Evolutionary conservation across 2,797 vertebrate species (phyloP).

Genomic region (Enteromius paludinosus): DNA sequence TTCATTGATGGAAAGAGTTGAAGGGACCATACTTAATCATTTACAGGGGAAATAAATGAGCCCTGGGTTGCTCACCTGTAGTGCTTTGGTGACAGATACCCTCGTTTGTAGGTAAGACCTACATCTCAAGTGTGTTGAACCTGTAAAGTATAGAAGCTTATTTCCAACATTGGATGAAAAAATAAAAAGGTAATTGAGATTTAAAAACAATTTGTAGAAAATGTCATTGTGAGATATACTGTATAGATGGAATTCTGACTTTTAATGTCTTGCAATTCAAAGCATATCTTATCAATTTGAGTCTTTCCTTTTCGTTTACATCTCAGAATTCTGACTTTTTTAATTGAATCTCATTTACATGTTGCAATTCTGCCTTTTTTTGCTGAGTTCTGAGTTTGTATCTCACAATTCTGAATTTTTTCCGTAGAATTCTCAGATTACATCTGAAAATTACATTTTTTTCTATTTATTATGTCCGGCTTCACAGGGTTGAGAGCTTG

Average conservation of each 20-base stretch:
- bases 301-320: no score
- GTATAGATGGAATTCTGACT: background rate
- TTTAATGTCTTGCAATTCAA: background rate
- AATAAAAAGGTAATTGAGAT: background rate
- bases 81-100: slow-evolving; percentile 40
- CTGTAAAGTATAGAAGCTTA: slow-evolving; percentile 9
- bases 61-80: slow-evolving; percentile 37
- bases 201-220: no score
- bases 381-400: no score
- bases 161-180: background rate
- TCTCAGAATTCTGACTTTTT: no score
- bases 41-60: slow-evolving; percentile 56
- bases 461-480: no score
- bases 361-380: no score
- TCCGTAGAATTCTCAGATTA: no score
- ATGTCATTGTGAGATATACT: no score
- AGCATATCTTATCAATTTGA: background rate
- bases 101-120: slow-evolving; percentile 48
- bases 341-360: no score
- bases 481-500: background rate
- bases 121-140: slow-evolving; percentile 35
- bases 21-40: slow-evolving; percentile 54
- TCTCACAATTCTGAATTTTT: background rate
- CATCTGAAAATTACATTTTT: no score
- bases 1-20: slow-evolving; percentile 50